Percentiles rank a stretch among this genome's conserved stretches.
phyloP scores from a whole-genome alignment of 2,888 invertebrate species.

The Lysandra coridon region DNA sequence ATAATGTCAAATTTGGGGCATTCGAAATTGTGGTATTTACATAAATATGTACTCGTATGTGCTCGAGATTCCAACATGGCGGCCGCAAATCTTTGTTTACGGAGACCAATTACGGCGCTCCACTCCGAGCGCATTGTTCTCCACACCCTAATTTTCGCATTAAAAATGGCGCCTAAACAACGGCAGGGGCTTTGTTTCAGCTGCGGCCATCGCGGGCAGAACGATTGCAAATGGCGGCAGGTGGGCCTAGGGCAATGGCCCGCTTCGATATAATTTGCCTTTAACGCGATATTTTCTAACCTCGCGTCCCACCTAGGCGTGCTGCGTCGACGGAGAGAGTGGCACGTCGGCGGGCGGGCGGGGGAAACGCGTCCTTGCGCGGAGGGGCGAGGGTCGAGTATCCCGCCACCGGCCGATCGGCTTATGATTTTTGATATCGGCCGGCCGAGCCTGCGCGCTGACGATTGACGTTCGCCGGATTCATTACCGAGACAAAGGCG shows the following conservation, averaged over 20 bases:
- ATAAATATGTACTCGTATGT: background rate
- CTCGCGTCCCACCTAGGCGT: constrained; percentile 67
- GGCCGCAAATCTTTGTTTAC: constrained; percentile 26
- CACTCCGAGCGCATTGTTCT: constrained; percentile 34
- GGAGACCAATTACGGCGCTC: constrained; percentile 17
- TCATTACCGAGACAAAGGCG: constrained; percentile 77
- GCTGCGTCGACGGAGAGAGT: constrained; percentile 41
- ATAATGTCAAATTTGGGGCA: background rate
- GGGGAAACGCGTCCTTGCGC: constrained; percentile 38
- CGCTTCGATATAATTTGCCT: constrained; percentile 65
- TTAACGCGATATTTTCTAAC: constrained; percentile 65
- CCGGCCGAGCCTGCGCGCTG: constrained; percentile 67
- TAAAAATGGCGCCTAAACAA: constrained; percentile 76
- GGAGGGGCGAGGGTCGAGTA: constrained; percentile 50
- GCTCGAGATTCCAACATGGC: constrained; percentile 22
- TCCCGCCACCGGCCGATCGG: constrained; percentile 54
- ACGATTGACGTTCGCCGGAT: constrained; percentile 76
- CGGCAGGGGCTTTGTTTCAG: constrained; percentile 72
- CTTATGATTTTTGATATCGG: constrained; percentile 64
- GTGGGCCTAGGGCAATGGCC: constrained; percentile 37
- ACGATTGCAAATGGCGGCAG: constrained; percentile 76
- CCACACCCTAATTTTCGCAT: constrained; percentile 68
- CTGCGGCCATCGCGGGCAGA: constrained; percentile 71
- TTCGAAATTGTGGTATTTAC: background rate
- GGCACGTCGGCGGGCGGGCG: constrained; percentile 29